These are phyloP conservation scores for Gobio occitaniae DNA, from an alignment of 2,797 vertebrate species.

Conservation along the genomic window DNA sequence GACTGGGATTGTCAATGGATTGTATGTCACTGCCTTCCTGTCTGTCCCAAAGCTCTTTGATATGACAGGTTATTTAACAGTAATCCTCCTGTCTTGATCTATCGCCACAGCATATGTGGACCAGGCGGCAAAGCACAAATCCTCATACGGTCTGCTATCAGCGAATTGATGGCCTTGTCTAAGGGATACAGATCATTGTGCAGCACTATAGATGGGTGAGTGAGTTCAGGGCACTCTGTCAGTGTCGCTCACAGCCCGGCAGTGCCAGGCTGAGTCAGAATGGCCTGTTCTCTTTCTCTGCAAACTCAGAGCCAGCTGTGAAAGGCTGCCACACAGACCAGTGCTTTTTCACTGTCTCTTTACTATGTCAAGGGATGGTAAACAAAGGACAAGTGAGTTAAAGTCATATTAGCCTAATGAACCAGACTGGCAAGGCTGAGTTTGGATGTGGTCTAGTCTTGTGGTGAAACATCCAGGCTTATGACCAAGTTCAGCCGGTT, in stretches of 20 bases:
- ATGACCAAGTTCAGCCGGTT: background rate
- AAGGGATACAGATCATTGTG: conserved; percentile 53
- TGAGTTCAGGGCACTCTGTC: conserved; percentile 60
- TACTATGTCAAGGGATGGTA: conserved; percentile 27
- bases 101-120: conserved; percentile 35
- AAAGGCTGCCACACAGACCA: conserved; percentile 45
- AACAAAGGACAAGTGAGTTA: conserved; percentile 34
- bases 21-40: conserved; percentile 30
- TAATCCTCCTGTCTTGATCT: conserved; percentile 40
- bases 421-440: conserved; percentile 7
- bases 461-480: conserved; percentile 6
- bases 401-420: conserved; percentile 31
- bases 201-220: conserved; percentile 60
- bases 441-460: conserved; percentile 6
- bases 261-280: conserved; percentile 61
- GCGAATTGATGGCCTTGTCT: conserved; percentile 49
- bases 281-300: conserved; percentile 47
- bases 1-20: conserved; percentile 19
- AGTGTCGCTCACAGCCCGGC: conserved; percentile 58
- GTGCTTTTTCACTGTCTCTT: conserved; percentile 25
- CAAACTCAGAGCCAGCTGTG: conserved; percentile 47
- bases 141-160: conserved; percentile 28
- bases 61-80: conserved; percentile 30
- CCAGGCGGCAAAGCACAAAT: conserved; percentile 18
- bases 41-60: conserved; percentile 25